Evolutionary conservation across 1,140 invertebrate species (phyloP), one percentile per base, ranked within the genome.

Genomic region (Limonius californicus): DNA sequence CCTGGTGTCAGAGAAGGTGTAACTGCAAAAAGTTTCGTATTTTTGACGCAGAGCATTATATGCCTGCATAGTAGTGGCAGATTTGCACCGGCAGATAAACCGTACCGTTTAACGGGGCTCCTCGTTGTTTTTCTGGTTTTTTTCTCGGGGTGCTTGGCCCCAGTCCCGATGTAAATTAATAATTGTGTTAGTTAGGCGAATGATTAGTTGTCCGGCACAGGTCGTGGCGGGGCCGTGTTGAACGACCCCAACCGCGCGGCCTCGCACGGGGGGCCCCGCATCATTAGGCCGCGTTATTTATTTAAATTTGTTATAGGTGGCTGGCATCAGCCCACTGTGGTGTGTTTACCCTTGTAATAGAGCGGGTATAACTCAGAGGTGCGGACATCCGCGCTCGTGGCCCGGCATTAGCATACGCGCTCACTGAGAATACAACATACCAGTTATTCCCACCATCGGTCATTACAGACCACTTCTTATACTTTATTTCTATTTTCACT

Each of bases 371-470:
- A 54, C 16, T 54, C 50, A 54, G 50, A 54, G 20, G 50, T 54
- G 58, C 43, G 58, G 58, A 59, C 58, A 43, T 59, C 58, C 58
- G 58, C 58, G 19, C 58, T 59, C 45, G 61, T 61, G 43, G 61
- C 27, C 42, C 23, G n/a, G 59, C 55, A 68, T 68, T 65, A 68
- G 61, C 63, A 68, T 68, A 65, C 32, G 32, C 32, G 58, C 59
- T 57, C 50, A 72, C 70, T 72, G 70, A 72, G 70, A 72, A 72
- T 69, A 69, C 68, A 72, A 67, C 66, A 65, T 67, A 64, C 68
- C 56, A 71, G 65, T 72, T 72, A 68, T 72, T 72, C 70, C 70
- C 70, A 72, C 70, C 69, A 68, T 72, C 66, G 70, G 68, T 72
- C 70, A 72, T 72, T 68, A 63, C 61, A 50, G 18, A 42, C 18